phyloP scores from a whole-genome alignment of 2,797 vertebrate species.

The Silurus aristotelis region DNA sequence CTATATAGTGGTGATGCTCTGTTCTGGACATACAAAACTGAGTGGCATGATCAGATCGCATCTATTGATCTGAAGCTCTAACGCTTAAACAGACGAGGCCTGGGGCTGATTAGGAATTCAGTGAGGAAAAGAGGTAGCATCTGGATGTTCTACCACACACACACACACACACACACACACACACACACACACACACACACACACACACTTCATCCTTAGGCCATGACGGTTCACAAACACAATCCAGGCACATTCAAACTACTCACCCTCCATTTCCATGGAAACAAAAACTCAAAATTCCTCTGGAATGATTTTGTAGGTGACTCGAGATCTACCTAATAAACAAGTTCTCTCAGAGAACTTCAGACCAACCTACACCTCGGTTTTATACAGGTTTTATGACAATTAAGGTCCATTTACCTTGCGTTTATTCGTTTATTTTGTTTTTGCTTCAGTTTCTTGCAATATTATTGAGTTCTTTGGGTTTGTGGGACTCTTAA shows the following conservation, averaged over 20 bases:
- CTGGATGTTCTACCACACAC: slow-evolving; percentile 25
- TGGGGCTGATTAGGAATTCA: slow-evolving; percentile 33
- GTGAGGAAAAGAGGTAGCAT: slow-evolving; percentile 33
- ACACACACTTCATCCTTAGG: slow-evolving; percentile 40
- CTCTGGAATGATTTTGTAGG: neutral
- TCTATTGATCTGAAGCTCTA: neutral
- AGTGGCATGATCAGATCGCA: too few relatives aligned
- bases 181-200: slow-evolving; percentile 24
- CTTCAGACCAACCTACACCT: neutral
- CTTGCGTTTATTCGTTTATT: too few relatives aligned
- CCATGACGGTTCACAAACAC: neutral
- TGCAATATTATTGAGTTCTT: too few relatives aligned
- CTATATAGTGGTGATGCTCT: too few relatives aligned
- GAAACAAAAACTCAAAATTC: too few relatives aligned
- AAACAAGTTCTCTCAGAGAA: neutral
- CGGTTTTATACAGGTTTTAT: neutral
- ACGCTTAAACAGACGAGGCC: neutral
- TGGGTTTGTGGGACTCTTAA: too few relatives aligned
- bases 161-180: neutral
- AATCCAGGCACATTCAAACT: neutral
- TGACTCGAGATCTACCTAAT: neutral
- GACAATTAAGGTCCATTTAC: too few relatives aligned
- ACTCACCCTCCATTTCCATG: neutral
- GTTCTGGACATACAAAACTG: neutral
- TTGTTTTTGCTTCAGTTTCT: too few relatives aligned